A percentile compares a stretch with the other conserved stretches of the same genome.
These are phyloP conservation scores for Holacanthella duospinosa DNA, from an alignment of 2,888 invertebrate species.

Conservation along the genomic window DNA sequence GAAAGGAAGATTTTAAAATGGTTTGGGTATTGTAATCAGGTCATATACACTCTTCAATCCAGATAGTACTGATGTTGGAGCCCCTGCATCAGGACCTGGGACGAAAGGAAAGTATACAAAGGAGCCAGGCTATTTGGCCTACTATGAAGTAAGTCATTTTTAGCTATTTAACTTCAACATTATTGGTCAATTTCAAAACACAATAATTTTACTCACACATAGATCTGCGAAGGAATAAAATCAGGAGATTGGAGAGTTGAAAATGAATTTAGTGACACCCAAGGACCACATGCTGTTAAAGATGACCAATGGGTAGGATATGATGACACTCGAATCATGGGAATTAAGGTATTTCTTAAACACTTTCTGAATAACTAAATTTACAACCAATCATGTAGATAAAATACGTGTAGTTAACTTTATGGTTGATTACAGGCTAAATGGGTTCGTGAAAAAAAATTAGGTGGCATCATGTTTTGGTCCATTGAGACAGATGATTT, in stretches of 20 bases:
- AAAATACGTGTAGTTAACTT: conserved; percentile 5
- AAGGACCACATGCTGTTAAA: conserved; percentile 80
- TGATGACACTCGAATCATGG: conserved; percentile 73
- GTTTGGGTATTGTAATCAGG: not conserved
- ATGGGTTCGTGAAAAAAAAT: conserved; percentile 69
- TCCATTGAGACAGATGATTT: conserved; percentile 81
- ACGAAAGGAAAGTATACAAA: conserved; percentile 81
- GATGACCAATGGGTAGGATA: conserved; percentile 90
- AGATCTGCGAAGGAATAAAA: conserved; percentile 76
- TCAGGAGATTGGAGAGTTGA: conserved; percentile 71
- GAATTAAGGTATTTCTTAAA: conserved; percentile 58
- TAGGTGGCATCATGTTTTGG: conserved; percentile 70
- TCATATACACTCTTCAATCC: conserved; percentile 80
- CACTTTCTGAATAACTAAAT: too few species aligned
- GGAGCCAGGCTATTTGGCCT: conserved; percentile 84
- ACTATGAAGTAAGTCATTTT: conserved; percentile 62
- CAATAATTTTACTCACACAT: conserved; percentile 9
- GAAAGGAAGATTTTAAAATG: not conserved
- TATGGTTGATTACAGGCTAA: conserved; percentile 55
- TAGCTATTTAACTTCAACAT: not conserved
- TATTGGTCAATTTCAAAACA: not conserved
- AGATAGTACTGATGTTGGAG: conserved; percentile 70
- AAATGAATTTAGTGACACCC: conserved; percentile 65
- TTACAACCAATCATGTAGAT: not conserved
- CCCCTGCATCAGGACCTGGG: conserved; percentile 82